Base-by-base conservation (phyloP, 2,113 vertebrate species). In the Balaeniceps rex region DNA sequence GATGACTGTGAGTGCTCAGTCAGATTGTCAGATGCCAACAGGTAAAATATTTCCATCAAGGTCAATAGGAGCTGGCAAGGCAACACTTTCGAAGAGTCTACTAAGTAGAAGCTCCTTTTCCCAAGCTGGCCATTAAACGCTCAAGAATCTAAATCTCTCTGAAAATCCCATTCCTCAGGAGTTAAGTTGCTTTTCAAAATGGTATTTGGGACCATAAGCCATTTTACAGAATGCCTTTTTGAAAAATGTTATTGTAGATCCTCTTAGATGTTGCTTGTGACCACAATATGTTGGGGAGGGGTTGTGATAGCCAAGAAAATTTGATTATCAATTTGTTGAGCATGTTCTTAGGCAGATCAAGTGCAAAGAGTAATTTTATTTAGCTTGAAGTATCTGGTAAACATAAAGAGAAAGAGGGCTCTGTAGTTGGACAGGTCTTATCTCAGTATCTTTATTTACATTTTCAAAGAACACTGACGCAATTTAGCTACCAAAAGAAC, bases 391-490 rank as follows among this genome's bases (percentile, higher is more conserved):
- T 87, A 80, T 93, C 94, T 95, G 93, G 90, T 95, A 97, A 97
- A 91, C 78, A 96, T 76, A 79, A 89, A 87, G 87, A 85, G 83
- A 91, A 88, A 94, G 95, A 94, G 51, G 54, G 29, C 82, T 86
- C 87, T 91, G 91, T 78, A 80, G 81, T 31, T 95, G 97, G 93
- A 93, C 87, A 88, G 82, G 58, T 85, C 95, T 97, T 97, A 96
- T 97, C 96, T 96, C 71, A 51, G 42, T 78, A 97, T 96, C 96
- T 97, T 87, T 97, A 97, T 97, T 97, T 97, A 97, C 93, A 97
- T 96, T 94, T 96, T 95, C 82, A 90, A 83, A 96, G 94, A 95
- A 75, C 94, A 68, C 66, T 97, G 97, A 97, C 78, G 95, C 89
- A 97, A 94, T 90, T 12, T 21, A 93, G 89, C 95, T 93, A 95